Conservation (phyloP, 2,888 invertebrate genomes). For the Polyommatus icarus region DNA sequence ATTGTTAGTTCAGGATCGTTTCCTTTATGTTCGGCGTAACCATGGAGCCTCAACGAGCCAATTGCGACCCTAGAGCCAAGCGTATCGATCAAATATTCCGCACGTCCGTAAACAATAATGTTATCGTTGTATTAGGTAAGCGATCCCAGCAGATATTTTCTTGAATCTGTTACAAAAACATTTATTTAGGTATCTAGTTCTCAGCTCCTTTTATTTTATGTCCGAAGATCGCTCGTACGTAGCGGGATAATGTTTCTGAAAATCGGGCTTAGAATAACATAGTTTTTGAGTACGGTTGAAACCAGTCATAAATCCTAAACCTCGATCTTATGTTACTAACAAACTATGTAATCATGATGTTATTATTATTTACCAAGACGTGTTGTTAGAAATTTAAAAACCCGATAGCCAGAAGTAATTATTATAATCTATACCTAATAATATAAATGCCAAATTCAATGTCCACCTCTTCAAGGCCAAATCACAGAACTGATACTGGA, state of each 20-base stretch:
- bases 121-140: conserved; percentile 11
- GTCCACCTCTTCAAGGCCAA: too few relatives aligned
- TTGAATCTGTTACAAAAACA: conserved; percentile 17
- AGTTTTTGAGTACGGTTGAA: background rate
- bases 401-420: too few relatives aligned
- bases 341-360: too few relatives aligned
- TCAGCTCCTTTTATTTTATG: background rate
- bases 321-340: too few relatives aligned
- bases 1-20: background rate
- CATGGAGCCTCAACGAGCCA: conserved; percentile 23
- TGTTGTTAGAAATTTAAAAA: too few relatives aligned
- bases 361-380: too few relatives aligned
- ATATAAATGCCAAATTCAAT: too few relatives aligned
- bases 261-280: background rate
- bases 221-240: background rate
- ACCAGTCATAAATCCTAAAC: background rate
- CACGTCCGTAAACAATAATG: background rate
- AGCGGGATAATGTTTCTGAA: background rate
- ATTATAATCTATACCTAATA: too few relatives aligned
- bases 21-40: conserved; percentile 7
- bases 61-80: conserved; percentile 1
- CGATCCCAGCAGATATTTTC: conserved; percentile 1
- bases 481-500: too few relatives aligned
- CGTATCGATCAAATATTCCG: conserved; percentile 21
- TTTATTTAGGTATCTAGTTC: background rate